These are phyloP conservation scores for Drosophila leonis DNA, from an alignment of 2,888 invertebrate species.

Conservation along the genomic window DNA sequence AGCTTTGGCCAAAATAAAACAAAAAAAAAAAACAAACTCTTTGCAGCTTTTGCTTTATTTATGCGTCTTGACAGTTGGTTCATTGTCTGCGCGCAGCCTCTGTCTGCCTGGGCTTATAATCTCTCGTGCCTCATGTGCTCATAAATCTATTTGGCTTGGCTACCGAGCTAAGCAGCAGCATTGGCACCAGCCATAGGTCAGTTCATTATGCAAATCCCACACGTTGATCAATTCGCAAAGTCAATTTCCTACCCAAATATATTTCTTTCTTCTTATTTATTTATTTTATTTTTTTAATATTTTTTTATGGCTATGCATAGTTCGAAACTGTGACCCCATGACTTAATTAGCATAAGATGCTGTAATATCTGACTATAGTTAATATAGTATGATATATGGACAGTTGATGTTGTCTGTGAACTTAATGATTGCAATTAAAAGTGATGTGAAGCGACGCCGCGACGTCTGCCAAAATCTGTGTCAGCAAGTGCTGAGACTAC, in stretches of 20 bases:
- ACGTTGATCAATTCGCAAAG: slow-evolving; percentile 28
- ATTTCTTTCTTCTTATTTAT: background rate
- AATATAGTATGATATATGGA: background rate
- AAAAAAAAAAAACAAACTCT: background rate
- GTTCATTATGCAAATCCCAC: slow-evolving; percentile 47
- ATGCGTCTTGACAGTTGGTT: slow-evolving; percentile 44
- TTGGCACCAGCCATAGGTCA: slow-evolving; percentile 45
- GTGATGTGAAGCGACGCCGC: slow-evolving; percentile 20
- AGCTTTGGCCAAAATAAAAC: slow-evolving; percentile 29
- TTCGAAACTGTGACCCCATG: slow-evolving; percentile 25
- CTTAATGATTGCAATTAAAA: slow-evolving; percentile 68
- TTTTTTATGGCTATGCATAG: background rate
- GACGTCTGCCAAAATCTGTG: slow-evolving; percentile 63
- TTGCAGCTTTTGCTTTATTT: slow-evolving; percentile 25
- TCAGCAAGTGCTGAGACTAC: slow-evolving; percentile 37
- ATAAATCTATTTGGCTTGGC: slow-evolving; percentile 42
- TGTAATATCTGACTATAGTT: slow-evolving; percentile 29
- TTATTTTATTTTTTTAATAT: no score
- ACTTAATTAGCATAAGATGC: slow-evolving; percentile 64
- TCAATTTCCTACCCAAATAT: slow-evolving; percentile 9
- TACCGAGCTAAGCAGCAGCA: slow-evolving; percentile 25
- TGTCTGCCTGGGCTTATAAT: slow-evolving; percentile 13
- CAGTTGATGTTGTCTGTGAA: background rate
- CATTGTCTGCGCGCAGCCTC: slow-evolving; percentile 47
- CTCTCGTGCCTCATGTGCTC: slow-evolving; percentile 14